Evolutionary conservation across 2,888 invertebrate species (phyloP).

Genomic region (Patella caerulea): DNA sequence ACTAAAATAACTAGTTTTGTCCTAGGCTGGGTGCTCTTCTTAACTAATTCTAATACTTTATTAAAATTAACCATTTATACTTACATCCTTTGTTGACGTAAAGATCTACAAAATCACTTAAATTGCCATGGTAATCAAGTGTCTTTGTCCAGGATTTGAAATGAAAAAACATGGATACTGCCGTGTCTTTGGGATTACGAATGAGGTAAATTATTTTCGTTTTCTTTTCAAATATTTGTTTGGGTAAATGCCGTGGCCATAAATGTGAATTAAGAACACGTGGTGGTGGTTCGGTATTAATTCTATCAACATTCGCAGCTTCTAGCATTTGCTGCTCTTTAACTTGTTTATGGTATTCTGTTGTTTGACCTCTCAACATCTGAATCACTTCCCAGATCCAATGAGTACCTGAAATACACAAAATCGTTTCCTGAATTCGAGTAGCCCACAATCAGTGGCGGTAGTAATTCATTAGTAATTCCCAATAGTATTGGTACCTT

Average conservation of each 20-base stretch:
- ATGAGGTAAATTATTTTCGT: constrained; percentile 32
- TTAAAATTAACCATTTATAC: constrained; percentile 5
- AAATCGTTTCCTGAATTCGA: too few relatives aligned
- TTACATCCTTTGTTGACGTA: constrained; percentile 40
- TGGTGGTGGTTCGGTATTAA: constrained; percentile 23
- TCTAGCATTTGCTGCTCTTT: constrained; percentile 30
- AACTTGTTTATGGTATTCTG: constrained; percentile 16
- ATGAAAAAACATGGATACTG: constrained; percentile 37
- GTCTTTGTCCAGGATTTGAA: constrained; percentile 9
- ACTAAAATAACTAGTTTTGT: too few relatives aligned
- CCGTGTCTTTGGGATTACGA: constrained; percentile 38
- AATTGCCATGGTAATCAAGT: constrained; percentile 37
- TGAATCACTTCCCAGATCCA: constrained; percentile 37
- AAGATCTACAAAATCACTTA: constrained; percentile 36
- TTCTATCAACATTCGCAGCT: constrained; percentile 12
- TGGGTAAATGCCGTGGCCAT: constrained; percentile 23
- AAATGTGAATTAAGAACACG: constrained; percentile 38
- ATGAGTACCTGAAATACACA: constrained; percentile 33
- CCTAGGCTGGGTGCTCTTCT: too few relatives aligned
- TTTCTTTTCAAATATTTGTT: constrained; percentile 30
- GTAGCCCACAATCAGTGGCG: too few relatives aligned
- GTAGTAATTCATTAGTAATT: too few relatives aligned
- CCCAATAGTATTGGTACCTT: too few relatives aligned
- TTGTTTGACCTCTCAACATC: constrained; percentile 27
- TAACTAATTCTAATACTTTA: too few relatives aligned